These are phyloP conservation scores for Altica lythri DNA, from an alignment of 2,888 invertebrate genomes.

Conservation along the genomic window DNA sequence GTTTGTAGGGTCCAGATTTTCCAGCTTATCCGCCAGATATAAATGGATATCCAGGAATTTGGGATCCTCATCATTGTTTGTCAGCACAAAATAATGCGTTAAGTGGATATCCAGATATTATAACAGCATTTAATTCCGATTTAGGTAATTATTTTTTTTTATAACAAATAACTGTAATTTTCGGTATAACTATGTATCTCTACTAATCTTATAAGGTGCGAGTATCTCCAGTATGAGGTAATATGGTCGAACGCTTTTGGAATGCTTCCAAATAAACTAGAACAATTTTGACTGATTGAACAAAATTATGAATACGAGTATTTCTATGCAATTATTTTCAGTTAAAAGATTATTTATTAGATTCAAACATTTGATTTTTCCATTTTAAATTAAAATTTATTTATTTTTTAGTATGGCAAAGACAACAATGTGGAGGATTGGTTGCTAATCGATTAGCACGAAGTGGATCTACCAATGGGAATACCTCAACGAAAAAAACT, in stretches of 20 bases:
- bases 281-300: too few species aligned
- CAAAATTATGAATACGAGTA: too few species aligned
- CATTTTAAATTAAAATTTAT: too few species aligned
- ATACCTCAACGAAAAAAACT: slow-evolving; percentile 72
- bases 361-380: too few species aligned
- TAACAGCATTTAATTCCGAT: slow-evolving; percentile 70
- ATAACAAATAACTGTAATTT: background rate
- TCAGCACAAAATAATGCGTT: slow-evolving; percentile 66
- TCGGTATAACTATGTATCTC: too few species aligned
- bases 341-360: too few species aligned
- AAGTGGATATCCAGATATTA: slow-evolving; percentile 70
- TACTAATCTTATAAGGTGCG: too few species aligned
- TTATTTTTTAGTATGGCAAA: slow-evolving; percentile 60
- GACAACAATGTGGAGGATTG: slow-evolving; percentile 62
- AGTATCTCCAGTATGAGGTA: too few species aligned
- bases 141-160: slow-evolving; percentile 56
- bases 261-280: too few species aligned
- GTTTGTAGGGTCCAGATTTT: slow-evolving; percentile 48
- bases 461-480: slow-evolving; percentile 45
- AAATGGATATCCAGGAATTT: slow-evolving; percentile 63
- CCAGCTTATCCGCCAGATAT: slow-evolving; percentile 50
- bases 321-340: too few species aligned
- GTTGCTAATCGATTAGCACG: slow-evolving; percentile 52
- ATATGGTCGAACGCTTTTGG: too few species aligned
- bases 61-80: slow-evolving; percentile 62